Percentiles rank a stretch among this genome's conserved stretches.
Evolutionary conservation across 2,113 vertebrate species (phyloP).

Genomic region (Eclectus roratus): DNA sequence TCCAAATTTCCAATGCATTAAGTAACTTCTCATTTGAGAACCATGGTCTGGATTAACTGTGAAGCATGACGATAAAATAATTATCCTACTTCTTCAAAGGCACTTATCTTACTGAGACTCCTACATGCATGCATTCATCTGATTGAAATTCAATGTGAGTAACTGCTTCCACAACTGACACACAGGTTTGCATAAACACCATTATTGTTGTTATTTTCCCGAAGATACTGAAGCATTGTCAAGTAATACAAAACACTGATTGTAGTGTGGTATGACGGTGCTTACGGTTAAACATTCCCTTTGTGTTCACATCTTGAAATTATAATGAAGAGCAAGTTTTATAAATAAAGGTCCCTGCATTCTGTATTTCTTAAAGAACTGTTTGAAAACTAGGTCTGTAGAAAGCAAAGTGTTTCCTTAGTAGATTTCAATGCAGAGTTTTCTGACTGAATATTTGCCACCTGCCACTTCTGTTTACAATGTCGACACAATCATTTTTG

Average conservation of each 20-base stretch:
- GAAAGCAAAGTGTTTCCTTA: not conserved
- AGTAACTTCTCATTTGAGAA: not conserved
- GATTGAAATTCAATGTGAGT: not conserved
- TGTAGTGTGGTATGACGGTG: not conserved
- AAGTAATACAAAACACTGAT: not conserved
- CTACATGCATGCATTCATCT: not conserved
- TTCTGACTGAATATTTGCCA: slow-evolving; percentile 11
- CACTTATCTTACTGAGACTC: not conserved
- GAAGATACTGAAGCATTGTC: not conserved
- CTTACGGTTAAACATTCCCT: slow-evolving; percentile 9
- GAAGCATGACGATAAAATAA: not conserved
- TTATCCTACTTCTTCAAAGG: not conserved
- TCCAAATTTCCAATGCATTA: not conserved
- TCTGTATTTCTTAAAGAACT: not conserved
- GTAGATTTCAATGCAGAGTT: not conserved
- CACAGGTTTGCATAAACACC: not conserved
- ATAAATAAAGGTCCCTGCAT: not conserved
- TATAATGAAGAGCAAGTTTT: not conserved
- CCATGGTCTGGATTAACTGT: not conserved
- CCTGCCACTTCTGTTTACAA: slow-evolving; percentile 7
- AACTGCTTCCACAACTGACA: not conserved
- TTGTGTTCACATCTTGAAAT: slow-evolving; percentile 7
- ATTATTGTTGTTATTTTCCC: not conserved
- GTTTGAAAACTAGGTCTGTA: not conserved
- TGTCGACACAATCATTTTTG: not conserved